Evolutionary conservation across 2,888 invertebrate species (phyloP).

Genomic region (Psococerastis gibbosa): DNA sequence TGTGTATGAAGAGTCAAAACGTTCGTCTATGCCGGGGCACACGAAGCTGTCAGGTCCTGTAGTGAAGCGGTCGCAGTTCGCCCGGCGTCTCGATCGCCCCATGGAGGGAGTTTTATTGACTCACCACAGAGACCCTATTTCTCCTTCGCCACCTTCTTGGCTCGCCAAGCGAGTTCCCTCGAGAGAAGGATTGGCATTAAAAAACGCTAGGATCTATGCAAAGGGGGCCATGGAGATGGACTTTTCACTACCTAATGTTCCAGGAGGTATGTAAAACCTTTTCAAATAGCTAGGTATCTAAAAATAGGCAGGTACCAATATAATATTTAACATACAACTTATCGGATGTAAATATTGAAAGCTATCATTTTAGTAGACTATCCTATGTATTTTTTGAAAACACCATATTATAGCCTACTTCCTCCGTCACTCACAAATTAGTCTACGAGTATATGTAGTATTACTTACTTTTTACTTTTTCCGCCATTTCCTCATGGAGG

Average conservation of each 20-base stretch:
- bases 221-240: conserved; percentile 26
- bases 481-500: no score
- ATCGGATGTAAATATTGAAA: no score
- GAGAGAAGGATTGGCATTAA: conserved; percentile 17
- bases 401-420: no score
- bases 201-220: conserved; percentile 14
- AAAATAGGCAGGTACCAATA: no score
- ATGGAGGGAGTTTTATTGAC: conserved; percentile 23
- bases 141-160: conserved; percentile 28
- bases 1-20: conserved; percentile 19
- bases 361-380: no score
- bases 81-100: conserved; percentile 12
- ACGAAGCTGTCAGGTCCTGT: conserved; percentile 12
- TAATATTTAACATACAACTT: no score
- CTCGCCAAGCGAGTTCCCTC: conserved; percentile 25
- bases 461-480: no score
- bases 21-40: conserved; percentile 7
- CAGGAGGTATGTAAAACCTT: conserved; percentile 36
- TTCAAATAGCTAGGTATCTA: no score
- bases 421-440: no score
- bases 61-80: conserved; percentile 15
- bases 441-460: no score
- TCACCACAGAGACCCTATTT: conserved; percentile 17
- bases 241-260: conserved; percentile 39
- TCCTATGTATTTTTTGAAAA: no score